These are phyloP conservation scores for Staurois parvus DNA, from an alignment of 2,797 vertebrate genomes.

Conservation along the genomic window DNA sequence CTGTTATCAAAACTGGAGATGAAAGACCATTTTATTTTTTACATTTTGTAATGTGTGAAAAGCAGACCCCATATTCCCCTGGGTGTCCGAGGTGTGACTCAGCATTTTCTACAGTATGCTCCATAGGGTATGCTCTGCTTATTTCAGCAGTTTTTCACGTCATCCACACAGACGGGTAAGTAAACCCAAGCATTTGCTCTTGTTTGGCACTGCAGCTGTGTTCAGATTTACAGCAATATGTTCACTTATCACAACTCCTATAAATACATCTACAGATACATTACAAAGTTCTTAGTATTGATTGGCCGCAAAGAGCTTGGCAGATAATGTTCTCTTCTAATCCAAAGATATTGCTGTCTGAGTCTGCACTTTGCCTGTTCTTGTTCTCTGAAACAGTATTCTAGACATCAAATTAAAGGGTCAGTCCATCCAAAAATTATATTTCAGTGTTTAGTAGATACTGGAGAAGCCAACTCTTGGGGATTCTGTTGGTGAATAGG, in stretches of 20 bases:
- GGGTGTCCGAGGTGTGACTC: neutral
- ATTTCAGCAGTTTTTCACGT: neutral
- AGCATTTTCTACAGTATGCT: neutral
- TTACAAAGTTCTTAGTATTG: conserved; percentile 22
- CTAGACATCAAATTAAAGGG: too few relatives aligned
- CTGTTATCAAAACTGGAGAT: too few relatives aligned
- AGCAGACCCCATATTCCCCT: too few relatives aligned
- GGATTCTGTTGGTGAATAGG: too few relatives aligned
- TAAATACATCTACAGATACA: conserved; percentile 29
- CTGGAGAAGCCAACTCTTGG: too few relatives aligned
- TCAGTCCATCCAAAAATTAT: too few relatives aligned
- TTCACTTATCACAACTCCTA: conserved; percentile 16
- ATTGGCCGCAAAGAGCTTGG: conserved; percentile 25
- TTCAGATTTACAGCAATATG: conserved; percentile 8
- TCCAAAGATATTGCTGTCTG: neutral
- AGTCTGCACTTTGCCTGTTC: too few relatives aligned
- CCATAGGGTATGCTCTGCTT: neutral
- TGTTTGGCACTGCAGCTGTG: neutral
- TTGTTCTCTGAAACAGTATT: too few relatives aligned
- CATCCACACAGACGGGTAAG: neutral
- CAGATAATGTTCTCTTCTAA: neutral
- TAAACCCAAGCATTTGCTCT: neutral
- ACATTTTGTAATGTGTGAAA: too few relatives aligned
- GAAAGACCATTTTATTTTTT: too few relatives aligned
- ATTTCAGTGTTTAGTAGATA: too few relatives aligned